Evolutionary conservation across 1,140 invertebrate genomes (phyloP), one percentile per base, ranked within the genome.

Genomic region (Plutomurus gul): DNA sequence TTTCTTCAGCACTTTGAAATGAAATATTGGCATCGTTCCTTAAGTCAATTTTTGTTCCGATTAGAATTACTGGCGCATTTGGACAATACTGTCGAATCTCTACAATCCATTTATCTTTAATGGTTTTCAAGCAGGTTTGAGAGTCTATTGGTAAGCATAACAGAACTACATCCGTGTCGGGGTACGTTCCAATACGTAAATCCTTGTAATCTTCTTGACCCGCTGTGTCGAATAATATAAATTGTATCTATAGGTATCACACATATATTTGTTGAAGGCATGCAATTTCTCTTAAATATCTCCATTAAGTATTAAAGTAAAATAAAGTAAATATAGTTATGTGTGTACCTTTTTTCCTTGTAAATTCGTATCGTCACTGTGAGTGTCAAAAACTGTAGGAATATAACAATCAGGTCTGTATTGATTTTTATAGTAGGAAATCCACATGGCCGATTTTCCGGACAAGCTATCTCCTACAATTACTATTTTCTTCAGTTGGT

Each of bases 1-100:
- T 27, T 33, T 39, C 51, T 25, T 40, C 47, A 22, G 39, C 11
- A 6, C 78, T 18, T 75, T 74, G 6, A 2, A 51, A 10, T 1
- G 75, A 22, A 7, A 36, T 36, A 30, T 40, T 20, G 43, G 36
- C 6, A 25, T 81, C 75, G 20, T 79, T 49, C n/a, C 80, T 39
- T 18, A 79, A 51, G 22, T 81, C 80, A 8, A n/a, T 25, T 60
- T 80, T 80, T 3, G 74, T 76, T 3, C 78, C 93, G 25, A 95
- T 93, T 76, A 95, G 88, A 84, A 95, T 96, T 81, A 96, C 95
- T 73, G 94, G 94, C 74, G 94, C 96, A 77, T 91, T 91, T 5
- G 94, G 94, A 88, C 94, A 95, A 65, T 74, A 33, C 47, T 74
- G 16, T 46, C 51, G 40, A 16, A 79, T 30, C 46, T 79, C 77